Evolutionary conservation across 1,140 invertebrate genomes (phyloP).

Genomic region (Ceratitis capitata): DNA sequence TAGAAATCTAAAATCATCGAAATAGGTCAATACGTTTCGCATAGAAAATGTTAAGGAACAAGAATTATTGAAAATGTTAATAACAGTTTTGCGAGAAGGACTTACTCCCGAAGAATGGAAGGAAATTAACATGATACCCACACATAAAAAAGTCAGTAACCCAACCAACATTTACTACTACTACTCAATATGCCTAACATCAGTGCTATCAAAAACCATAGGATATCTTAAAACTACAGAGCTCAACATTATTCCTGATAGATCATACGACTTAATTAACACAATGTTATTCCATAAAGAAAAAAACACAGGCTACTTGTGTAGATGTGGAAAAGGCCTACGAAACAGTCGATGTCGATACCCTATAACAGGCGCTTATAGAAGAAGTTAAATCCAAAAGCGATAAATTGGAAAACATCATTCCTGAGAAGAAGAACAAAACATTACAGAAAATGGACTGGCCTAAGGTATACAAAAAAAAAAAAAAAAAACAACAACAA

Average conservation of each 20-base stretch:
- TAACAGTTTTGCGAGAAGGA: too few relatives aligned
- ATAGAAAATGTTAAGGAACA: too few relatives aligned
- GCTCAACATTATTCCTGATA: background rate
- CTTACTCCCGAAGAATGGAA: background rate
- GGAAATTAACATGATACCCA: background rate
- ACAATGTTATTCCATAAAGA: background rate
- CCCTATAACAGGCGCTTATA: background rate
- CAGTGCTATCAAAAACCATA: too few relatives aligned
- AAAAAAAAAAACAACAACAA: background rate
- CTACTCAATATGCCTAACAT: too few relatives aligned
- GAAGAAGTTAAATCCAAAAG: background rate
- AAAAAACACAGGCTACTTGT: too few relatives aligned
- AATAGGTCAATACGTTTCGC: background rate
- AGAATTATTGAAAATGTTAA: too few relatives aligned
- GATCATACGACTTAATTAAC: background rate
- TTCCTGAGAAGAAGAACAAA: too few relatives aligned
- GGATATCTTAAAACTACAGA: background rate
- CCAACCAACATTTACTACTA: background rate
- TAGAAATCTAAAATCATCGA: too few relatives aligned
- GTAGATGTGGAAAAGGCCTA: too few relatives aligned
- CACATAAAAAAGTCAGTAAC: background rate
- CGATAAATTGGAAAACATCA: too few relatives aligned
- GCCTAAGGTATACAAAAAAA: background rate
- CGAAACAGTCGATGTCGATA: background rate
- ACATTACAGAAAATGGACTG: background rate